Percentiles rank a stretch among this genome's conserved stretches.
phyloP scores from a whole-genome alignment of 1,140 invertebrate genomes.

The Lepidurus arcticus region DNA sequence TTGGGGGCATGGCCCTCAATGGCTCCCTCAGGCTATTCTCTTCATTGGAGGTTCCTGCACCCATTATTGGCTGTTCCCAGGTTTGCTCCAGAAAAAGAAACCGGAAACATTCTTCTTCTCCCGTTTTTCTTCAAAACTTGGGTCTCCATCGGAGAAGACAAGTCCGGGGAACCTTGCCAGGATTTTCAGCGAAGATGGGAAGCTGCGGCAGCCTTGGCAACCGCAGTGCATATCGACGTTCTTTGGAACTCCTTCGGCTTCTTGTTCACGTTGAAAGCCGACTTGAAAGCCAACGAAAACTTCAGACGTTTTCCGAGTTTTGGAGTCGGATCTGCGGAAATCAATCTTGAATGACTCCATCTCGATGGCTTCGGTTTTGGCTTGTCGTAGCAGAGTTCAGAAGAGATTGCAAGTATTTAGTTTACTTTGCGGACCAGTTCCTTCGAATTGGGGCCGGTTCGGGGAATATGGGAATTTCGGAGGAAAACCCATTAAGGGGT shows the following conservation, averaged over 20 bases:
- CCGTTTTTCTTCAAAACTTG: background rate
- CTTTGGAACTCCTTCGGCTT: background rate
- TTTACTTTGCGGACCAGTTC: background rate
- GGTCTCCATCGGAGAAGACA: too few species aligned
- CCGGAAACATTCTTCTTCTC: background rate
- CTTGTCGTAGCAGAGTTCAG: too few species aligned
- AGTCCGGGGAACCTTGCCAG: background rate
- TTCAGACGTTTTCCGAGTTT: too few species aligned
- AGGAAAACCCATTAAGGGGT: background rate
- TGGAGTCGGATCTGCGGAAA: too few species aligned
- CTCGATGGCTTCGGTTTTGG: too few species aligned
- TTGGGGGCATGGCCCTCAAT: slow-evolving; percentile 17
- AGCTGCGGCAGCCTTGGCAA: slow-evolving; percentile 16
- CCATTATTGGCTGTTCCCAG: background rate
- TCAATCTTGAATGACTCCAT: too few species aligned
- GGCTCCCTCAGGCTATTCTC: slow-evolving; percentile 17
- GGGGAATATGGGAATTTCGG: background rate
- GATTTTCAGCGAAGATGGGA: background rate
- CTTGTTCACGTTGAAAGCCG: background rate
- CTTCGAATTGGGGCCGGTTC: background rate
- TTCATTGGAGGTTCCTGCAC: slow-evolving; percentile 3
- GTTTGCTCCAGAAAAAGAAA: background rate
- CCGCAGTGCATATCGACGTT: background rate
- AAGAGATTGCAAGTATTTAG: too few species aligned
- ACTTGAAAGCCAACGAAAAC: background rate